Evolutionary conservation across 2,797 vertebrate genomes (phyloP).

Genomic region (Chloroceryle amazona): DNA sequence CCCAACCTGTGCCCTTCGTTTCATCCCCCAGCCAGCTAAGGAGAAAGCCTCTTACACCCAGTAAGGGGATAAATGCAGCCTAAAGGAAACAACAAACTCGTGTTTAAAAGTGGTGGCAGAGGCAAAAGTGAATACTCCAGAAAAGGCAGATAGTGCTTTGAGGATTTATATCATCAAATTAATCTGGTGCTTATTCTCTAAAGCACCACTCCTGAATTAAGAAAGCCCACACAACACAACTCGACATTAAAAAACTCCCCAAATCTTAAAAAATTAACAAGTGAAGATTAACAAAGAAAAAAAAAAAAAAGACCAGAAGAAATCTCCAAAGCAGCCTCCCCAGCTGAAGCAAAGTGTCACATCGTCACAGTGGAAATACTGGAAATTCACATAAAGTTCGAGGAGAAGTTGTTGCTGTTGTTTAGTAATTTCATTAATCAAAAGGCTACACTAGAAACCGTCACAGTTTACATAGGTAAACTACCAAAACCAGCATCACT

Average conservation of each 20-base stretch:
- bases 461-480: conserved; percentile 7
- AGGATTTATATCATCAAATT: neutral
- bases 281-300: neutral
- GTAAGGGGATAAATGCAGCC: neutral
- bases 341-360: neutral
- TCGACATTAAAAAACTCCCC: neutral
- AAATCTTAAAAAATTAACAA: neutral
- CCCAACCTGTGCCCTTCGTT: neutral
- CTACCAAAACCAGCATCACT: conserved; percentile 1
- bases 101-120: neutral
- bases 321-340: neutral
- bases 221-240: neutral
- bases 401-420: neutral
- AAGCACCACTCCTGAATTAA: neutral
- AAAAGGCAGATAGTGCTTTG: neutral
- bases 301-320: neutral
- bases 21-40: neutral
- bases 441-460: neutral
- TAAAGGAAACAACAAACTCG: neutral
- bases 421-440: neutral
- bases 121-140: neutral
- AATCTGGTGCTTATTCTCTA: neutral
- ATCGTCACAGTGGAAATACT: neutral
- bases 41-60: neutral
- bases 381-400: neutral